These are phyloP conservation scores for Drosophila sulfurigaster DNA, from an alignment of 1,140 invertebrate species.

Conservation along the genomic window DNA sequence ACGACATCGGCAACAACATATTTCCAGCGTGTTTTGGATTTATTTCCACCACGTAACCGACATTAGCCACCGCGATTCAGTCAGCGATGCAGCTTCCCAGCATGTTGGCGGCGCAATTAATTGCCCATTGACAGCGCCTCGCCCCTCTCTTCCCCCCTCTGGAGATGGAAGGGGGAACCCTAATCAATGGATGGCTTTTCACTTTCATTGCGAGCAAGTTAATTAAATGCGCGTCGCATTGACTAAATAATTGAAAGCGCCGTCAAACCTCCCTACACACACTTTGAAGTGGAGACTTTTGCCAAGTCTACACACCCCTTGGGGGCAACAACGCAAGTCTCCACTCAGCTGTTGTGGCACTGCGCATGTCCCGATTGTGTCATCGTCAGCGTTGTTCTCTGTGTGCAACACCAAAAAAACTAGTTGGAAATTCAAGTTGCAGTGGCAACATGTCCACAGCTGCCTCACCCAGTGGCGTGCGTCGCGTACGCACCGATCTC, in stretches of 20 bases:
- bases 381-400: constrained; percentile 49
- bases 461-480: constrained; percentile 85
- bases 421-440: constrained; percentile 8
- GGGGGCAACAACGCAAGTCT: constrained; percentile 36
- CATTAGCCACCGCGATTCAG: constrained; percentile 36
- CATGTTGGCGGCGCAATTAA: constrained; percentile 57
- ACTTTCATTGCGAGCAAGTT: constrained; percentile 64
- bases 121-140: constrained; percentile 59
- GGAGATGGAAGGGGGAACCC: neutral
- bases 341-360: constrained; percentile 66
- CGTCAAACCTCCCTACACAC: too few species aligned
- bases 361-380: constrained; percentile 84
- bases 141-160: neutral
- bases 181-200: constrained; percentile 68
- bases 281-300: neutral
- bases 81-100: constrained; percentile 36
- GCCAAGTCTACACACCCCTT: constrained; percentile 9
- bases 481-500: constrained; percentile 83
- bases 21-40: constrained; percentile 52
- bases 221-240: constrained; percentile 45
- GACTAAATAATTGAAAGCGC: constrained; percentile 39
- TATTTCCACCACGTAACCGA: constrained; percentile 59
- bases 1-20: constrained; percentile 13
- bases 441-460: constrained; percentile 28
- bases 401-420: neutral